These are phyloP conservation scores for Pollenia labialis DNA, from an alignment of 2,888 invertebrate genomes.

Conservation along the genomic window DNA sequence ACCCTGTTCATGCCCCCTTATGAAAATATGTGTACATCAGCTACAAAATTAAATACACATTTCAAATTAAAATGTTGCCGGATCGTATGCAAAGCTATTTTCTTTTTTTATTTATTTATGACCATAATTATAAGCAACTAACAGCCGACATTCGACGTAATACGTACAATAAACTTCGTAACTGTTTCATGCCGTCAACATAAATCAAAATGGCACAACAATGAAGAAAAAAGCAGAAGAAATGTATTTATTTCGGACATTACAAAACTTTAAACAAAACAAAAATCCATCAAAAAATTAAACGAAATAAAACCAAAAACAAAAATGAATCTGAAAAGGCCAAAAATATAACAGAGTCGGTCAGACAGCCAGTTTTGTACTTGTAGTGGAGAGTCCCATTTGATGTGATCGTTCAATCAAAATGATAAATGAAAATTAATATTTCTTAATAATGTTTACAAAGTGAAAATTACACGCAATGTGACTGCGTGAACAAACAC, in stretches of 20 bases:
- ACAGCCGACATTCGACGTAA: conserved; percentile 28
- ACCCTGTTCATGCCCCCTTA: conserved; percentile 35
- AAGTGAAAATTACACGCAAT: conserved; percentile 82
- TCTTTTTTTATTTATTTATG: conserved; percentile 23
- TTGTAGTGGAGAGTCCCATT: conserved; percentile 70
- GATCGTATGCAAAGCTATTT: conserved; percentile 62
- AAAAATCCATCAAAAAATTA: conserved; percentile 35
- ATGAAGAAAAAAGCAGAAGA: conserved; percentile 42
- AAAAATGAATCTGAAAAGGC: conserved; percentile 23
- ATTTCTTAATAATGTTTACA: conserved; percentile 83
- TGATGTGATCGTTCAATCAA: conserved; percentile 83
- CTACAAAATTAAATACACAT: not conserved
- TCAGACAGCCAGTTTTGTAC: not conserved
- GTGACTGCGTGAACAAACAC: conserved; percentile 65
- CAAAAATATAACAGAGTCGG: not conserved
- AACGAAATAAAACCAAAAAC: conserved; percentile 19
- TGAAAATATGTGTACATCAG: not conserved
- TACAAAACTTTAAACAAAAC: conserved; percentile 37
- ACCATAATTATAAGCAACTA: conserved; percentile 18
- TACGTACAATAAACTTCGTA: conserved; percentile 21
- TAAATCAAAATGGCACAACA: conserved; percentile 68
- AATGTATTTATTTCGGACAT: conserved; percentile 39
- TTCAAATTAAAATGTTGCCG: conserved; percentile 40
- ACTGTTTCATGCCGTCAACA: conserved; percentile 59
- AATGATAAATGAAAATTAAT: conserved; percentile 83